Evolutionary conservation across 2,797 vertebrate species (phyloP), one percentile per base, ranked within the genome.

Genomic region (Poeciliopsis presidionis): DNA sequence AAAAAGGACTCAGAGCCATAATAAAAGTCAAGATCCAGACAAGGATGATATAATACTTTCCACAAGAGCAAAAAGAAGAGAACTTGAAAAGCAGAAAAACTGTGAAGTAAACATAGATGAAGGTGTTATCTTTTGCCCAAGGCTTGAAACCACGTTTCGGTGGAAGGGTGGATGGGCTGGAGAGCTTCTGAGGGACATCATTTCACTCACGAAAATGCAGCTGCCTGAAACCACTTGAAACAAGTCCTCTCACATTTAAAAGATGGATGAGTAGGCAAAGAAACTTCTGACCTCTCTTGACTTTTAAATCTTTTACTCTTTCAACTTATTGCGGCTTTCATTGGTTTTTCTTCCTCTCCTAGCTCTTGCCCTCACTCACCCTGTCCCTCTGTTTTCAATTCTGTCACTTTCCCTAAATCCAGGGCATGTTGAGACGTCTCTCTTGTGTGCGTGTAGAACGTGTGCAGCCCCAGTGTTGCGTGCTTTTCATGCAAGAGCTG

Each of bases 241-340:
- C 87, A 79, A 85, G 88, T 88, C 83, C 81, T 90, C 74, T 89
- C 83, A 77, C 87, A 92, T 92, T 88, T 80, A 91, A 86, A 87
- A 89, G 86, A 87, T 84, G 87, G 87, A 81, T 84, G 89, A 89
- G 81, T 87, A 86, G 73, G 89, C 39, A 79, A 41, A 82, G 88
- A 92, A 82, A 88, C 88, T 90, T 79, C 89, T 94, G 91, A 92
- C 92, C 91, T 91, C 89, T 93, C 83, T 89, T 91, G 92, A 91
- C 89, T 88, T 92, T 78, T 89, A 89, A 91, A 93, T 92, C 80
- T 91, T 90, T 89, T 83, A 87, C 84, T 88, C 85, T 84, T 81
- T 85, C 86, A 75, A 85, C 86, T 90, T 82, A 90, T 81, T 84
- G 83, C 69, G 78, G 81, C 82, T 91, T 81, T 83, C 45, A 5